Evolutionary conservation across 2,797 vertebrate genomes (phyloP).

Genomic region (Mareca penelope): DNA sequence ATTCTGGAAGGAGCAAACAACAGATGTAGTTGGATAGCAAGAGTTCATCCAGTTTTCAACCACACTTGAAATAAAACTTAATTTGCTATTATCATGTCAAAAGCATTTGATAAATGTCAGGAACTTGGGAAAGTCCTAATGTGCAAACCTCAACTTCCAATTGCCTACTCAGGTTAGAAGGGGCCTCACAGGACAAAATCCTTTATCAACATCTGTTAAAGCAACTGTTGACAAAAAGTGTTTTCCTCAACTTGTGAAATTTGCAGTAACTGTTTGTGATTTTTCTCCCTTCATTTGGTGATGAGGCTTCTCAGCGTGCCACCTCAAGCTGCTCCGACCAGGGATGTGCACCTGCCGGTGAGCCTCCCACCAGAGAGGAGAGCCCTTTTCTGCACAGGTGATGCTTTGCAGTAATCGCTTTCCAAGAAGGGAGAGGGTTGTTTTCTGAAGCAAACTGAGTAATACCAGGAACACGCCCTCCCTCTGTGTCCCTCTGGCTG

Average conservation of each 20-base stretch:
- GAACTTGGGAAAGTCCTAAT: neutral
- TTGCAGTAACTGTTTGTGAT: neutral
- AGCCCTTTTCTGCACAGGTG: neutral
- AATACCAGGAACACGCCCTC: neutral
- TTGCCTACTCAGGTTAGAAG: neutral
- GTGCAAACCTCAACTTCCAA: conserved; percentile 5
- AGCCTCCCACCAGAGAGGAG: neutral
- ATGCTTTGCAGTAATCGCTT: neutral
- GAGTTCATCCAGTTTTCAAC: conserved; percentile 62
- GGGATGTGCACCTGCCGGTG: neutral
- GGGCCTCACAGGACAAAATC: neutral
- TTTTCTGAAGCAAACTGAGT: neutral
- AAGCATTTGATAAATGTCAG: conserved; percentile 23
- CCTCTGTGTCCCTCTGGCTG: neutral
- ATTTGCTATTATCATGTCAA: conserved; percentile 45
- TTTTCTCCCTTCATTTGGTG: neutral
- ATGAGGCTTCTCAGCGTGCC: neutral
- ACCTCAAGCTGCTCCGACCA: neutral
- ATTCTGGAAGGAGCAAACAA: conserved; percentile 69
- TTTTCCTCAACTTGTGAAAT: conserved; percentile 38
- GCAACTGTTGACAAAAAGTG: conserved; percentile 21
- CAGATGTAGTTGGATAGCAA: conserved; percentile 56
- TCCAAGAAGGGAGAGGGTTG: neutral
- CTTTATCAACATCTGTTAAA: conserved; percentile 52
- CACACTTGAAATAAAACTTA: conserved; percentile 43